Percentiles rank a stretch among this genome's conserved stretches.
These are phyloP conservation scores for Mellivora capensis DNA, from an alignment of 2,113 vertebrate genomes.

Conservation along the genomic window DNA sequence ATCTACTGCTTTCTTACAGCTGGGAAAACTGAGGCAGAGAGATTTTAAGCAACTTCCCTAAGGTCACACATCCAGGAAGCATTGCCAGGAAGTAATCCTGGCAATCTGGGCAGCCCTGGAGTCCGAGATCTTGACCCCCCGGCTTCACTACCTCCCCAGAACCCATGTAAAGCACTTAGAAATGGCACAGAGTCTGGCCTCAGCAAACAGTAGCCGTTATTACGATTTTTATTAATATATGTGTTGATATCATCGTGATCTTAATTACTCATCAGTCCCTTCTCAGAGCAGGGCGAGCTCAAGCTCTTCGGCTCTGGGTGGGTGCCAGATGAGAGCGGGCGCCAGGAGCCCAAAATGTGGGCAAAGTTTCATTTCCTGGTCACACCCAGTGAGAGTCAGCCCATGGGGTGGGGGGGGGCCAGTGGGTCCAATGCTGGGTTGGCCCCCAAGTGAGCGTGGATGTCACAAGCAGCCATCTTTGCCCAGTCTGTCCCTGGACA, in stretches of 20 bases:
- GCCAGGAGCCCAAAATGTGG: neutral
- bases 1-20: neutral
- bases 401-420: neutral
- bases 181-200: neutral
- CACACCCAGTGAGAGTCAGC: slow-evolving; percentile 22
- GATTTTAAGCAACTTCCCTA: neutral
- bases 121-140: neutral
- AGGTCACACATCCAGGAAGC: neutral
- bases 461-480: neutral
- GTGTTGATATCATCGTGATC: slow-evolving; percentile 57
- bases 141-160: neutral
- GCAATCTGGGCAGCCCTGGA: neutral
- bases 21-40: slow-evolving; percentile 4
- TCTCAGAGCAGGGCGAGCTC: slow-evolving; percentile 63
- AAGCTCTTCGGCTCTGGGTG: slow-evolving; percentile 44
- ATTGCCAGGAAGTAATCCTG: neutral
- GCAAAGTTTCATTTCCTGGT: slow-evolving; percentile 20
- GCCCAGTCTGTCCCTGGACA: slow-evolving; percentile 32
- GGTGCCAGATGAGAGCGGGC: slow-evolving; percentile 52
- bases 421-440: neutral
- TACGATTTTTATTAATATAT: slow-evolving; percentile 38
- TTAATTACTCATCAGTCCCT: slow-evolving; percentile 70
- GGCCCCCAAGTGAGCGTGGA: neutral
- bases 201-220: slow-evolving; percentile 52
- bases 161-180: neutral